Percentiles rank a stretch among this genome's conserved stretches.
Evolutionary conservation across 2,113 vertebrate genomes (phyloP).

Genomic region (Takifugu flavidus): DNA sequence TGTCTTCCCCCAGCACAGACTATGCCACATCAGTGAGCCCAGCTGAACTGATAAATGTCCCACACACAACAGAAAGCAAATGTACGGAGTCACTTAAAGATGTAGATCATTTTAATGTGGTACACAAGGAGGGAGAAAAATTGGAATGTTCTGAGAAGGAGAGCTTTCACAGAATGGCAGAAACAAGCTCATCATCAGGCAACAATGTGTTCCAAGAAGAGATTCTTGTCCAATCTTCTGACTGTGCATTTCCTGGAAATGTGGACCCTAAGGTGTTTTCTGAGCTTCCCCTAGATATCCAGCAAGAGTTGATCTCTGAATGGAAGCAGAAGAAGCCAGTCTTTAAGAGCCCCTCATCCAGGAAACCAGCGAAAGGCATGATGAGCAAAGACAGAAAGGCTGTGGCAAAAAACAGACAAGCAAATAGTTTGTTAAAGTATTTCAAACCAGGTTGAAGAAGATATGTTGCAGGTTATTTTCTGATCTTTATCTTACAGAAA

Average conservation of each 20-base stretch:
- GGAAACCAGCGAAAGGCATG: conserved; percentile 33
- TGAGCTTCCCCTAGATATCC: conserved; percentile 81
- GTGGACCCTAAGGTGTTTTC: conserved; percentile 83
- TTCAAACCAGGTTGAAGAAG: conserved; percentile 73
- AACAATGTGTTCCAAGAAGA: conserved; percentile 5
- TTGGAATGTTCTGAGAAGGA: neutral
- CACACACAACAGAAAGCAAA: neutral
- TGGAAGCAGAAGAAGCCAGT: conserved; percentile 74
- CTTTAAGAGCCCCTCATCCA: conserved; percentile 54
- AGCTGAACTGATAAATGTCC: neutral
- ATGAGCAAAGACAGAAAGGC: conserved; percentile 55
- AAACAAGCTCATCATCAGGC: neutral
- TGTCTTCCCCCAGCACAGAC: conserved; percentile 53
- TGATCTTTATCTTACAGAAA: neutral
- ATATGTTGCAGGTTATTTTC: neutral
- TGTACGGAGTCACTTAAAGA: neutral
- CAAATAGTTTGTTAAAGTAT: conserved; percentile 77
- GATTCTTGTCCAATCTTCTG: conserved; percentile 6
- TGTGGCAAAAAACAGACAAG: conserved; percentile 37
- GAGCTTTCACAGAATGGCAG: neutral
- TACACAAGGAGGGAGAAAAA: neutral
- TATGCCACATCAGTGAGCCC: neutral
- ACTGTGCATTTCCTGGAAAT: conserved; percentile 66
- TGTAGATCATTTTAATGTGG: neutral
- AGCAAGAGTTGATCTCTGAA: conserved; percentile 77